These are phyloP conservation scores for Drosophila oshimai DNA, from an alignment of 1,140 invertebrate genomes.

Conservation along the genomic window DNA sequence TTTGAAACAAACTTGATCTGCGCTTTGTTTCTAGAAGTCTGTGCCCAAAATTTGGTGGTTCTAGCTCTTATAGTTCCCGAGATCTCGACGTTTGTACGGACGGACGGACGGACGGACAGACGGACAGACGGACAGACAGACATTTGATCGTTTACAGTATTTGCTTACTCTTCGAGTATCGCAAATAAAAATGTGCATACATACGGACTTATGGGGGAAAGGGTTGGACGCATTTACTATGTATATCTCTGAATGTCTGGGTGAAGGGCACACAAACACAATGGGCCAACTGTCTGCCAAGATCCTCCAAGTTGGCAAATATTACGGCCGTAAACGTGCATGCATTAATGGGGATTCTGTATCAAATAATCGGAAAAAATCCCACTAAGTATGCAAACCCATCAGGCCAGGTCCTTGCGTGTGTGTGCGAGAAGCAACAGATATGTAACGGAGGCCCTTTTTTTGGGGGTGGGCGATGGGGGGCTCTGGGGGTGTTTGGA, in stretches of 20 bases:
- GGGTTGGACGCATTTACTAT: conserved; percentile 22
- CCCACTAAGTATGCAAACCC: conserved; percentile 32
- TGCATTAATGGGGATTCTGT: conserved; percentile 62
- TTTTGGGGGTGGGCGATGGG: background rate
- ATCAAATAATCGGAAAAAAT: conserved; percentile 56
- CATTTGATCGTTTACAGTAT: too few species aligned
- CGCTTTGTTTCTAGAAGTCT: too few species aligned
- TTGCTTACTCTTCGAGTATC: too few species aligned
- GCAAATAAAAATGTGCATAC: conserved; percentile 29
- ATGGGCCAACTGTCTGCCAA: conserved; percentile 39
- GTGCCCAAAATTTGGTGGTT: too few species aligned
- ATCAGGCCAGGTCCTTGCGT: conserved; percentile 20
- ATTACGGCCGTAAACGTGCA: conserved; percentile 52
- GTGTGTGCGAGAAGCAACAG: conserved; percentile 43
- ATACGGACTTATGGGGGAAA: conserved; percentile 8
- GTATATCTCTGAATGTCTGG: conserved; percentile 30
- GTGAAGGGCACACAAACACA: conserved; percentile 50
- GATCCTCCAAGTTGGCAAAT: conserved; percentile 56
- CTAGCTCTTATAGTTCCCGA: too few species aligned
- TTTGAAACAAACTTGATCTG: too few species aligned
- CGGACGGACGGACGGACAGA: too few species aligned
- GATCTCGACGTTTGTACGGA: too few species aligned
- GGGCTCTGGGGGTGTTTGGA: conserved; percentile 23
- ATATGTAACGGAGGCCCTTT: conserved; percentile 24
- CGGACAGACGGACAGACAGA: too few species aligned